These are phyloP conservation scores for Crossoptilon crossoptilon DNA, from an alignment of 2,797 vertebrate genomes.

Conservation along the genomic window DNA sequence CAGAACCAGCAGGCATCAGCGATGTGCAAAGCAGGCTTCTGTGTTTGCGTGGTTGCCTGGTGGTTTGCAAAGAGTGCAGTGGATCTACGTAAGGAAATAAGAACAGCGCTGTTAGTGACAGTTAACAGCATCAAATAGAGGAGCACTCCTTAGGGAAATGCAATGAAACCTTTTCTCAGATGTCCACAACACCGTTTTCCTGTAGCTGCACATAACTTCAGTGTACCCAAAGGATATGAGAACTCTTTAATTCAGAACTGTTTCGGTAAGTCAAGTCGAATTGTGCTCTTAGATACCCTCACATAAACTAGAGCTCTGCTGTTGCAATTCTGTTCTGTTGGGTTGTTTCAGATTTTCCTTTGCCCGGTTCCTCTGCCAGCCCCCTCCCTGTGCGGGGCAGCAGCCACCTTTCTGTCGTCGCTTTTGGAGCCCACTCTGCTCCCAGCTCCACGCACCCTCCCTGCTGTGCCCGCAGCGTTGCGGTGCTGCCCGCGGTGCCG, in stretches of 20 bases:
- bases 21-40: neutral
- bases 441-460: neutral
- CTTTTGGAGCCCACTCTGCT: neutral
- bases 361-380: neutral
- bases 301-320: neutral
- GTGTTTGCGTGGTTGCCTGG: neutral
- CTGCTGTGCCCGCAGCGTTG: no score
- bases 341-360: neutral
- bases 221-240: neutral
- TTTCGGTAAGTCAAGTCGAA: neutral
- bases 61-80: neutral
- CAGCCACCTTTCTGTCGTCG: fast-evolving
- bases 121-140: neutral
- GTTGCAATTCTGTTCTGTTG: neutral
- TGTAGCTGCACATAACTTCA: neutral
- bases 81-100: neutral
- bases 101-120: neutral
- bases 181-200: neutral
- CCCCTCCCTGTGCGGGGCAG: neutral
- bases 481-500: neutral
- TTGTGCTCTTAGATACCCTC: neutral
- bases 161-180: neutral
- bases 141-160: neutral
- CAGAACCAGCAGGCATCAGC: neutral
- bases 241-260: neutral